Evolutionary conservation across 2,113 vertebrate species (phyloP).

Genomic region (Lepisosteus oculatus): DNA sequence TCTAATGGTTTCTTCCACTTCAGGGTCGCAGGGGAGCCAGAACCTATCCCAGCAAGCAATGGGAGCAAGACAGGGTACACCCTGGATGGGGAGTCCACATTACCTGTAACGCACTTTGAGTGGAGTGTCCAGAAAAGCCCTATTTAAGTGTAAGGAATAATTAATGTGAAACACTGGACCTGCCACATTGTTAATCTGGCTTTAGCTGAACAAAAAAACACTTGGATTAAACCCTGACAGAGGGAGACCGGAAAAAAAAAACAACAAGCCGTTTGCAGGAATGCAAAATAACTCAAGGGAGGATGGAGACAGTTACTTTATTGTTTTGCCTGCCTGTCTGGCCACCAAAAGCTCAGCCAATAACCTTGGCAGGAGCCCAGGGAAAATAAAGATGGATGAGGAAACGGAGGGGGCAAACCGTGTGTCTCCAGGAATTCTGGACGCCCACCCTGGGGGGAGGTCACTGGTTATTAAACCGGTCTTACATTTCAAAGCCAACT

Average conservation of each 20-base stretch:
- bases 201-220: too few relatives aligned
- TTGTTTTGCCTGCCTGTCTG: not conserved
- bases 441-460: not conserved
- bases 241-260: not conserved
- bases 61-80: too few relatives aligned
- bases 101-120: too few relatives aligned
- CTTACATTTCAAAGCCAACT: not conserved
- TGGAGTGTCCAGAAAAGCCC: too few relatives aligned
- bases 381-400: not conserved
- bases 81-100: too few relatives aligned
- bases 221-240: not conserved
- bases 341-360: not conserved
- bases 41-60: too few relatives aligned
- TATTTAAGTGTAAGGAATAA: too few relatives aligned
- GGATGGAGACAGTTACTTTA: conserved; percentile 9
- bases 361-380: not conserved
- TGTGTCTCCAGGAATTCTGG: not conserved
- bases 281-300: not conserved
- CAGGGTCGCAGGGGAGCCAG: too few relatives aligned
- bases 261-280: not conserved
- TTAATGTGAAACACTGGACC: too few relatives aligned
- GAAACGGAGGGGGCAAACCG: not conserved
- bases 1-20: too few relatives aligned
- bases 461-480: not conserved
- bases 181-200: too few relatives aligned